Evolutionary conservation across 2,888 invertebrate genomes (phyloP).

Genomic region (Synergus japonicus): DNA sequence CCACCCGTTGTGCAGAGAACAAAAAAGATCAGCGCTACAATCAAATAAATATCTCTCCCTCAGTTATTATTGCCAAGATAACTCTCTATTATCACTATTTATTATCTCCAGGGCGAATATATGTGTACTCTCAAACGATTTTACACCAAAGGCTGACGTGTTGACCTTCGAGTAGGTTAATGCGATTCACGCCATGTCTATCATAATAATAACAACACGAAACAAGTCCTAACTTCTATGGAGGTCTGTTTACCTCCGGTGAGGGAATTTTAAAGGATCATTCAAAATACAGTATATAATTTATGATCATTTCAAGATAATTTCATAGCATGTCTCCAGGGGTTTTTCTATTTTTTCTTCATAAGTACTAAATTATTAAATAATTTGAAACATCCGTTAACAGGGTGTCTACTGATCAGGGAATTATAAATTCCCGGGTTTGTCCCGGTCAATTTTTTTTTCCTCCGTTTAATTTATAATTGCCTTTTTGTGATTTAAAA

Average conservation of each 20-base stretch:
- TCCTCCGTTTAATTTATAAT: too few species aligned
- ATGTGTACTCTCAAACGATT: neutral
- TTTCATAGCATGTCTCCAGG: too few species aligned
- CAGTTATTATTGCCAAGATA: neutral
- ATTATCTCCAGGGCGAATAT: neutral
- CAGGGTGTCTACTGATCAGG: too few species aligned
- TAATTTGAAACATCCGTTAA: too few species aligned
- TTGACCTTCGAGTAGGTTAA: neutral
- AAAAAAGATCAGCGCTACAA: neutral
- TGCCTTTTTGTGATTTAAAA: too few species aligned
- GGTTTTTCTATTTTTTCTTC: too few species aligned
- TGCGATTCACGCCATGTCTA: neutral
- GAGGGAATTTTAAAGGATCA: neutral
- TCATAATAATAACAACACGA: neutral
- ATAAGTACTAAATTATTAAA: too few species aligned
- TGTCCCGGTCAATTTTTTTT: too few species aligned
- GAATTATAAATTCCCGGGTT: too few species aligned
- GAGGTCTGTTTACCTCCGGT: neutral
- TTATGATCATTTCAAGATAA: too few species aligned
- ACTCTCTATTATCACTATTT: neutral
- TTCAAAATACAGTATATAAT: neutral
- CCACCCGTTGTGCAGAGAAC: conserved; percentile 7
- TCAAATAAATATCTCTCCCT: neutral
- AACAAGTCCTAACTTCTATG: neutral
- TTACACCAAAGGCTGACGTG: neutral